phyloP scores from a whole-genome alignment of 2,797 vertebrate genomes.

The Sebastes flavidus region DNA sequence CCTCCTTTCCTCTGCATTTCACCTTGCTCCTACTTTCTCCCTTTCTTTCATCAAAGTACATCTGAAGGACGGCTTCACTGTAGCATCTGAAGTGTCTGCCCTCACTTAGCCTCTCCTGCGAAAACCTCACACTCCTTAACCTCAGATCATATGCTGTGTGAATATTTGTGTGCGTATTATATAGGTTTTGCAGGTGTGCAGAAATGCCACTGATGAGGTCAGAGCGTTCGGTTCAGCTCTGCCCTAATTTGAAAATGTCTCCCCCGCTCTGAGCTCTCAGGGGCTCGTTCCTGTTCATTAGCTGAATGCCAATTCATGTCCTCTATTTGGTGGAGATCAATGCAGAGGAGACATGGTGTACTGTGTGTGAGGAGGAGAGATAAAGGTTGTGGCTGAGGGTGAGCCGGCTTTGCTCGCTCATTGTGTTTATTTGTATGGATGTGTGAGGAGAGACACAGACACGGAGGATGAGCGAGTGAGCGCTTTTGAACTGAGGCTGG shows the following conservation, averaged over 20 bases:
- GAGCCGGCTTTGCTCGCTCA: constrained; percentile 25
- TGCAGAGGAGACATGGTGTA: constrained; percentile 34
- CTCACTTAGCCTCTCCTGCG: not conserved
- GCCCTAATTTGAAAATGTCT: constrained; percentile 36
- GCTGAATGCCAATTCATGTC: constrained; percentile 45
- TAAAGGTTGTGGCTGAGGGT: constrained; percentile 26
- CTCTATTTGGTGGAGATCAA: constrained; percentile 34
- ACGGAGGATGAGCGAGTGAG: constrained; percentile 15
- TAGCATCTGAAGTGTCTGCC: not conserved
- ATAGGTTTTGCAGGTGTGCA: constrained; percentile 4
- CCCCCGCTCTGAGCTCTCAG: not conserved
- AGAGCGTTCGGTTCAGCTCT: constrained; percentile 3
- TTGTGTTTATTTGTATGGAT: constrained; percentile 35
- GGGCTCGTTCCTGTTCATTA: constrained; percentile 32
- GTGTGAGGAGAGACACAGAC: not conserved
- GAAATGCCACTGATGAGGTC: constrained; percentile 27
- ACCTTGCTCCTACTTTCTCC: not conserved
- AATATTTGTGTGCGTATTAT: not conserved
- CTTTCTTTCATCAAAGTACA: not conserved
- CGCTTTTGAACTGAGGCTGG: constrained; percentile 35
- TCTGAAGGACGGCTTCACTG: constrained; percentile 10
- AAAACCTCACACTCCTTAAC: not conserved
- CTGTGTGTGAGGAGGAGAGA: constrained; percentile 30
- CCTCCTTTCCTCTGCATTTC: not conserved
- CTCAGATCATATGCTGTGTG: not conserved